Evolutionary conservation across 2,888 invertebrate genomes (phyloP).

Genomic region (Andrena praecox): DNA sequence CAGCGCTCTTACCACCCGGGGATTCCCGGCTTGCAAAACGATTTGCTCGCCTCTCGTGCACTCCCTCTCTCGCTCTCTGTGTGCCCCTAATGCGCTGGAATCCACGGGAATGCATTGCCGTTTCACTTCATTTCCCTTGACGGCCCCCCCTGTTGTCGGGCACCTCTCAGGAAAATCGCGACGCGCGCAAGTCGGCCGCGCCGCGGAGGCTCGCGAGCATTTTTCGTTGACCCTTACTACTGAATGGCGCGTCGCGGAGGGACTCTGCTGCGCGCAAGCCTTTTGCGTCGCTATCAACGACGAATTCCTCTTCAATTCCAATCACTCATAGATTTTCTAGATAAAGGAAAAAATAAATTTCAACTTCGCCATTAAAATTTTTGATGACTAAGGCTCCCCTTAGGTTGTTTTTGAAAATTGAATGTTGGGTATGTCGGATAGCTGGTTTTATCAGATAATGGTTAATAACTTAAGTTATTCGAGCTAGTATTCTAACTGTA

Average conservation of each 20-base stretch:
- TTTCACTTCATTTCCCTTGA: conserved; percentile 2
- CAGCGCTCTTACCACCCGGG: conserved; percentile 45
- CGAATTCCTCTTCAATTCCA: too few species aligned
- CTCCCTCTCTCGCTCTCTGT: conserved; percentile 27
- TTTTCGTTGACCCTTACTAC: conserved; percentile 57
- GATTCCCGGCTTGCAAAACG: conserved; percentile 75
- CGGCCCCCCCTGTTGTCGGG: not conserved
- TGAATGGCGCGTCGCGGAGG: not conserved
- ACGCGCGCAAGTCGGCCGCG: too few species aligned
- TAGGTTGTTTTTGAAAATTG: too few species aligned
- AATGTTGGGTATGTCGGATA: too few species aligned
- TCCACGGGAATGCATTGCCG: conserved; percentile 24
- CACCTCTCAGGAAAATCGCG: not conserved
- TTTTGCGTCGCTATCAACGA: too few species aligned
- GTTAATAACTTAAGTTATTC: too few species aligned
- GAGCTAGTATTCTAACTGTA: too few species aligned
- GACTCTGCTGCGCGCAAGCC: not conserved
- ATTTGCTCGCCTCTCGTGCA: conserved; percentile 71
- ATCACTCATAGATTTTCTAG: too few species aligned
- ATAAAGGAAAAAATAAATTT: too few species aligned
- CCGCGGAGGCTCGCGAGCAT: not conserved
- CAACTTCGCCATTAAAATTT: too few species aligned
- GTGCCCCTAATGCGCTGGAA: conserved; percentile 22
- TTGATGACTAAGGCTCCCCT: too few species aligned
- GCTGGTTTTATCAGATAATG: too few species aligned